Percentiles rank a stretch among this genome's conserved stretches.
These are phyloP conservation scores for Drosophila nr. medialis DNA, from an alignment of 2,888 invertebrate species.

Conservation along the genomic window DNA sequence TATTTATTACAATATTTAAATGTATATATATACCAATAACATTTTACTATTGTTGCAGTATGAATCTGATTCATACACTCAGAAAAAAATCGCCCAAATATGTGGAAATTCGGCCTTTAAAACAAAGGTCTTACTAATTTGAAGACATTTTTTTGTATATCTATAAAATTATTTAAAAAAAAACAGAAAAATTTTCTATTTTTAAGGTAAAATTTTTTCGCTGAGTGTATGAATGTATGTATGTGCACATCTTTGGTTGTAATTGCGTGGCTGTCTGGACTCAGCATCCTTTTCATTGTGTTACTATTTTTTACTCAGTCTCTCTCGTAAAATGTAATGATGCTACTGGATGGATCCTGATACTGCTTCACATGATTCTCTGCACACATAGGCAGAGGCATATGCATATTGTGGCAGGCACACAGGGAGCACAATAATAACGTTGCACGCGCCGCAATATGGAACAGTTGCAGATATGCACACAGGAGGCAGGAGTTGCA, in stretches of 20 bases:
- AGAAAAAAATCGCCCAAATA: neutral
- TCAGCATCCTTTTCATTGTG: conserved; percentile 50
- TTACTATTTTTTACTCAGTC: conserved; percentile 29
- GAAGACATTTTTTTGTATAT: neutral
- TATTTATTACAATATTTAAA: neutral
- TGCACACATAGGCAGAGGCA: conserved; percentile 2
- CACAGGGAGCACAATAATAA: conserved; percentile 58
- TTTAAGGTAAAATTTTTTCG: neutral
- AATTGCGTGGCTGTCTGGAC: conserved; percentile 22
- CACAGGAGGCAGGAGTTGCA: conserved; percentile 11
- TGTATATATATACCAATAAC: neutral
- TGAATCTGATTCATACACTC: neutral
- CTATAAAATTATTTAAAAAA: neutral
- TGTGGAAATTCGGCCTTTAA: rapidly evolving
- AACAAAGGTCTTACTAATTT: neutral
- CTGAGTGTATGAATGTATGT: neutral
- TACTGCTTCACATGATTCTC: conserved; percentile 7
- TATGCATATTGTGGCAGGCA: conserved; percentile 27
- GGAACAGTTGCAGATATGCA: conserved; percentile 67
- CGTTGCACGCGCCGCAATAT: conserved; percentile 62
- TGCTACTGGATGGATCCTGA: conserved; percentile 27
- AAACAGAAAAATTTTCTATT: neutral
- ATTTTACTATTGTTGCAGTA: neutral
- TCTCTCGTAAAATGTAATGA: conserved; percentile 38
- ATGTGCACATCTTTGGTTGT: conserved; percentile 12